Percentiles rank a stretch among this genome's conserved stretches.
Evolutionary conservation across 2,113 vertebrate genomes (phyloP).

Genomic region (Urocynchramus pylzowi): DNA sequence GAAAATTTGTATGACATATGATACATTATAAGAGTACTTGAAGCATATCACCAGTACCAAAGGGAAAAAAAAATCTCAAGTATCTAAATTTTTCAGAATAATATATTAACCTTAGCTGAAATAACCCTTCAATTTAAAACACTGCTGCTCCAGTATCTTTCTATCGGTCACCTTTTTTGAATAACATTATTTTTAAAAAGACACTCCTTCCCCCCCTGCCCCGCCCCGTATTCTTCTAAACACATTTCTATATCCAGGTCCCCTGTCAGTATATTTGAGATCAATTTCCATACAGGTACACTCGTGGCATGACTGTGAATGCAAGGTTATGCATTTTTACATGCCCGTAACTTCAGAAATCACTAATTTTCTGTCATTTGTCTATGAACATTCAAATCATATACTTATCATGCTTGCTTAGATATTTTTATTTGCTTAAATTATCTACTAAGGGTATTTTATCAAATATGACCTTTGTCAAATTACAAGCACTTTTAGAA

Average conservation of each 20-base stretch:
- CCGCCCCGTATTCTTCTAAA: accelerated
- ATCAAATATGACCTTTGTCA: background rate
- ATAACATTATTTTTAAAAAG: background rate
- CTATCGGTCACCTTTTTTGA: background rate
- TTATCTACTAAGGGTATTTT: background rate
- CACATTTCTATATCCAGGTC: background rate
- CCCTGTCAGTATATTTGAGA: background rate
- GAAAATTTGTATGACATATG: background rate
- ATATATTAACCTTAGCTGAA: background rate
- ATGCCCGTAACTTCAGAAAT: background rate
- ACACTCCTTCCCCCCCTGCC: accelerated
- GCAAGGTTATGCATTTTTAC: background rate
- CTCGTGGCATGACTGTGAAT: background rate
- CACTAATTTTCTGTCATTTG: background rate
- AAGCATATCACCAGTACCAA: background rate
- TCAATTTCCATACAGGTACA: background rate
- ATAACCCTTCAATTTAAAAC: background rate
- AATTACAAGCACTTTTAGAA: background rate
- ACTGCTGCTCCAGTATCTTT: background rate
- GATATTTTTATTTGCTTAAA: background rate
- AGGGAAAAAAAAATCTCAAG: background rate
- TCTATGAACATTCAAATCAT: background rate
- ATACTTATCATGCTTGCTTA: background rate
- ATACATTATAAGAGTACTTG: background rate
- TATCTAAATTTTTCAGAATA: background rate